Conservation (phyloP, 1,140 invertebrate genomes). For the Campoletis sonorensis region DNA sequence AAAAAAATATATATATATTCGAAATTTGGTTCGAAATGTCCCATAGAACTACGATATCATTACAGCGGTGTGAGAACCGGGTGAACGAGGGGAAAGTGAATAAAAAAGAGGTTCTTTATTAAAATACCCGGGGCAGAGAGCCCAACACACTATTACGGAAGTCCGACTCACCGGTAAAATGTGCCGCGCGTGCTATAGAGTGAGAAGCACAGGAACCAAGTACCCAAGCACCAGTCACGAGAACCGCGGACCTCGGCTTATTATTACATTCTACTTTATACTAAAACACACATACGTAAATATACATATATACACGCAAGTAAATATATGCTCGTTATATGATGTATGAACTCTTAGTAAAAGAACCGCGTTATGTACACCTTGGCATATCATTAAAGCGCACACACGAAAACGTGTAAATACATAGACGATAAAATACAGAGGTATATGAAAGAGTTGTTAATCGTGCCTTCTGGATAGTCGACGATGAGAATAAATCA, state of each 20-base stretch:
- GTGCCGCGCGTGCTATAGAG: conserved; percentile 31
- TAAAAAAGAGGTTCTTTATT: conserved; percentile 69
- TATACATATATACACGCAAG: not conserved
- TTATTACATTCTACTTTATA: conserved; percentile 41
- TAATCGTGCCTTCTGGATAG: conserved; percentile 1
- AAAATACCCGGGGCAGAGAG: conserved; percentile 56
- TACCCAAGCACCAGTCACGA: not conserved
- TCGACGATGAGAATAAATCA: conserved; percentile 20
- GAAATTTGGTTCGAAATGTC: not conserved
- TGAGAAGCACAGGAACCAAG: not conserved
- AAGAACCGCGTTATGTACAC: conserved; percentile 25
- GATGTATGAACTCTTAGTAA: conserved; percentile 34
- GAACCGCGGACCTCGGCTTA: conserved; percentile 24
- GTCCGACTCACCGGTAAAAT: conserved; percentile 40
- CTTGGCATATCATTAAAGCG: conserved; percentile 12
- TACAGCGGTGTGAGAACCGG: conserved; percentile 46
- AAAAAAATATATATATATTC: no score
- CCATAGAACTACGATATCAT: not conserved
- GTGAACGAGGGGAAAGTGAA: conserved; percentile 61
- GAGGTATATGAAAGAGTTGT: not conserved
- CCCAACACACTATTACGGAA: conserved; percentile 34
- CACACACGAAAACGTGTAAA: not conserved
- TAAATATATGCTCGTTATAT: conserved; percentile 26
- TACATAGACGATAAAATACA: not conserved
- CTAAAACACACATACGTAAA: not conserved